Evolutionary conservation across 2,888 invertebrate species (phyloP), one percentile per base, ranked within the genome.

Genomic region (Arctia plantaginis): DNA sequence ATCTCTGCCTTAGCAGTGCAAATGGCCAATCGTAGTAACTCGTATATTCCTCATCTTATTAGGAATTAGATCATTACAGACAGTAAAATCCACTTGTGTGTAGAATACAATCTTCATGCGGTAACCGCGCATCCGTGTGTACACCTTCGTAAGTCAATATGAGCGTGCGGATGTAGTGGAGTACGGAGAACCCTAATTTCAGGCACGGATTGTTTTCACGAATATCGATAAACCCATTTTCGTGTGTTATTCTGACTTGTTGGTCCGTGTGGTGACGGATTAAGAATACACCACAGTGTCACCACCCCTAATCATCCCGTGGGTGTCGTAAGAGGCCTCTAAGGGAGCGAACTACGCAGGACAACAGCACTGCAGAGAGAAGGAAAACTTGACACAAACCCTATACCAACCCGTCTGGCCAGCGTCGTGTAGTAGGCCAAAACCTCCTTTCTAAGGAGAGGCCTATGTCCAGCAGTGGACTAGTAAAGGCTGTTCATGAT

Each of bases 51-150:
- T 4, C 35, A 35, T 35, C 35, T 35, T 35, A 35, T 7, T 35
- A 35, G 20, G 33, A 35, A 35, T 65, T 23, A 35, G 35, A 35
- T 23, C 8, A 65, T 65, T 35, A 35, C 35, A 23, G n/a, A n/a
- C n/a, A 39, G 39, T 66, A 23, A 67, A 47, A 47, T 33, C 13
- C 51, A 51, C n/a, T 18, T 55, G 35, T 39, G 15, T 3, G 10
- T 39, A n/a, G 18, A 69, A 55, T 39, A 55, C 44, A 67, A 30
- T 47, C 47, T n/a, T 27, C 27, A 27, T 69, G 69, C 69, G 69
- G 55, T 59, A 3, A 39, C 35, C 12, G 1, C 39, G 27, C 35
- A 18, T n/a, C 51, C 23, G 30, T 59, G 55, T 51, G 67, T 20
- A 47, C 67, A 44, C 39, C n/a, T 12, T 47, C 12, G 23, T 23